phyloP scores from a whole-genome alignment of 1,140 invertebrate species.

The Acromyrmex heyeri region DNA sequence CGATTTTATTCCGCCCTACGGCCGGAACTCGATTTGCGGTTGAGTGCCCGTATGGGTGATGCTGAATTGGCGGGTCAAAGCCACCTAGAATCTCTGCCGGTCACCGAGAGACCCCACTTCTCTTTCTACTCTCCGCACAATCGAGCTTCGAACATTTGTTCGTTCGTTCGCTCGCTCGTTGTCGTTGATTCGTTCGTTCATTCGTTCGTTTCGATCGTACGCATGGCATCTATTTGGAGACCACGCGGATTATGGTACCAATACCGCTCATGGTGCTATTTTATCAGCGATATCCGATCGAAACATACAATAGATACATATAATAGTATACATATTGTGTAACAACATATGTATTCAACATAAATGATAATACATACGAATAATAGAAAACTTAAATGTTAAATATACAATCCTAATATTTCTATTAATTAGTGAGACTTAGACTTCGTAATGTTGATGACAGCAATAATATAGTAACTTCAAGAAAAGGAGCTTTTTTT shows the following conservation, averaged over 20 bases:
- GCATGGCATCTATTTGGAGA: constrained; percentile 31
- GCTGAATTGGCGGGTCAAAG: constrained; percentile 83
- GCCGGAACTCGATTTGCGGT: constrained; percentile 83
- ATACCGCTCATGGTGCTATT: neutral
- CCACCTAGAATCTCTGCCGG: constrained; percentile 62
- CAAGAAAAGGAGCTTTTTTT: neutral
- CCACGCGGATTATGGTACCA: constrained; percentile 6
- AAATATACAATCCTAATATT: neutral
- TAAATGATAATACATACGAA: neutral
- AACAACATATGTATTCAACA: neutral
- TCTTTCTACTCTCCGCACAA: constrained; percentile 1
- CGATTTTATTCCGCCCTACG: constrained; percentile 82
- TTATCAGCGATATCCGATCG: neutral
- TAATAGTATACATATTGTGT: neutral
- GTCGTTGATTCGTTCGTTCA: constrained; percentile 38
- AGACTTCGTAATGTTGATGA: neutral
- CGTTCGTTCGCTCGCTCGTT: constrained; percentile 43
- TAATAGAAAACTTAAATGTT: neutral
- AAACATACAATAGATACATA: neutral
- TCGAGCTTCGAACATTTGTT: constrained; percentile 18
- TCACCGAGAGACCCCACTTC: constrained; percentile 39
- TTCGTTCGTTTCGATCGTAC: constrained; percentile 26
- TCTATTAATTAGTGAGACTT: neutral
- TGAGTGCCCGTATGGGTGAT: constrained; percentile 81
- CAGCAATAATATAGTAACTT: too few species aligned